phyloP scores from a whole-genome alignment of 1,140 invertebrate species.

The Dendroctonus valens region DNA sequence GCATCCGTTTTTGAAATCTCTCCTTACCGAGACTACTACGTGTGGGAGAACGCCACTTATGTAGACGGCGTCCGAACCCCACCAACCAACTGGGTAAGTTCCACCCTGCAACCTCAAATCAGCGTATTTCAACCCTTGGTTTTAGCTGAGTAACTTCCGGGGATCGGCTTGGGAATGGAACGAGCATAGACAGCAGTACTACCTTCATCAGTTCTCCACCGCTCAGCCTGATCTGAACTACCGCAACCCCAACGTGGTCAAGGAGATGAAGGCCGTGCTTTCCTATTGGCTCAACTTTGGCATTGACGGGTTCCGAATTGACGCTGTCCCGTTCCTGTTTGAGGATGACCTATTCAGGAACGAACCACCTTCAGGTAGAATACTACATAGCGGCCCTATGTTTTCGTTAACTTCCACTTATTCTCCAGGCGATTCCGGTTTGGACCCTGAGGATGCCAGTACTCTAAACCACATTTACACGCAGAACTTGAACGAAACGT shows the following conservation, averaged over 20 bases:
- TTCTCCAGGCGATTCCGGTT: slow-evolving; percentile 9
- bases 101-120: not conserved
- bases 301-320: slow-evolving; percentile 69
- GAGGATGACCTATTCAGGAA: slow-evolving; percentile 53
- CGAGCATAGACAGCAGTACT: slow-evolving; percentile 66
- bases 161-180: slow-evolving; percentile 73
- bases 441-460: slow-evolving; percentile 55
- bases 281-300: slow-evolving; percentile 71
- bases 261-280: slow-evolving; percentile 67
- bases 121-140: not conserved
- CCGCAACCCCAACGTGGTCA: slow-evolving; percentile 58
- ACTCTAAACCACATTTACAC: slow-evolving; percentile 64
- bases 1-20: slow-evolving; percentile 60
- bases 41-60: slow-evolving; percentile 67
- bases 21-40: slow-evolving; percentile 72
- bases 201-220: slow-evolving; percentile 69
- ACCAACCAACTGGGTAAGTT: slow-evolving; percentile 75
- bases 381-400: too few species aligned
- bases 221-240: slow-evolving; percentile 78
- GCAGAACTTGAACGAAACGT: slow-evolving; percentile 59
- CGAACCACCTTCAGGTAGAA: slow-evolving; percentile 52
- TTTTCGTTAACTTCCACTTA: not conserved
- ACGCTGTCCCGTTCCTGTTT: slow-evolving; percentile 50
- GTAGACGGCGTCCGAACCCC: slow-evolving; percentile 52
- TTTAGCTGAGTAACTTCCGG: slow-evolving; percentile 62